phyloP scores from a whole-genome alignment of 2,888 invertebrate species.

The Agrochola lychnidis region DNA sequence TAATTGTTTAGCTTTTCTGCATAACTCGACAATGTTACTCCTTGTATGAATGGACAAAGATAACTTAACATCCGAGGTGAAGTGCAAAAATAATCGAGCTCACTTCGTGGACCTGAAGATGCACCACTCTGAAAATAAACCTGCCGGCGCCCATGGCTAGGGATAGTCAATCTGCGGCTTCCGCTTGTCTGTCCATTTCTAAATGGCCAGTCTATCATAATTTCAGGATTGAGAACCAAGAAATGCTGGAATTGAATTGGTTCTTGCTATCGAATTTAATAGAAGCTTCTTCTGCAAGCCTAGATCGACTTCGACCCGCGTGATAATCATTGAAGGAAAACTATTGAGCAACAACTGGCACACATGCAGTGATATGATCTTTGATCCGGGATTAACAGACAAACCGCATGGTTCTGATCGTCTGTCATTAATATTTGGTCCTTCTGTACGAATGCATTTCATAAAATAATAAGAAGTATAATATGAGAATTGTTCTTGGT shows the following conservation, averaged over 20 bases:
- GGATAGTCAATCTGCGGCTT: not conserved
- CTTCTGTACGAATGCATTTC: conserved; percentile 3
- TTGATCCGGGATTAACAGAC: conserved; percentile 6
- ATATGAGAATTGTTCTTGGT: not conserved
- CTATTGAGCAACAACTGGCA: not conserved
- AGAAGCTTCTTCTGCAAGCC: not conserved
- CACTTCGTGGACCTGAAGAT: no score
- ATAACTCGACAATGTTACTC: no score
- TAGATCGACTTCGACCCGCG: not conserved
- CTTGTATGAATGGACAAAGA: no score
- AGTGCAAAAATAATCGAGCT: no score
- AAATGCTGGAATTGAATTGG: not conserved
- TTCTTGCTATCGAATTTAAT: not conserved
- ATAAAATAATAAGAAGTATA: no score
- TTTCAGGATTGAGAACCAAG: conserved; percentile 4
- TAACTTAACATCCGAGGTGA: no score
- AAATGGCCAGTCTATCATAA: conserved; percentile 6
- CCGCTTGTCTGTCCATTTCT: not conserved
- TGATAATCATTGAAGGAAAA: conserved; percentile 2
- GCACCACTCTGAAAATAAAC: no score
- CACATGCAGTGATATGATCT: conserved; percentile 15
- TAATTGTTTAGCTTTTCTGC: no score
- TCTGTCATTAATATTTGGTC: not conserved
- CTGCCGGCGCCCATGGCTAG: not conserved
- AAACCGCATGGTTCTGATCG: not conserved